Conservation (phyloP, 2,888 invertebrate species). For the Drosophila monieri region DNA sequence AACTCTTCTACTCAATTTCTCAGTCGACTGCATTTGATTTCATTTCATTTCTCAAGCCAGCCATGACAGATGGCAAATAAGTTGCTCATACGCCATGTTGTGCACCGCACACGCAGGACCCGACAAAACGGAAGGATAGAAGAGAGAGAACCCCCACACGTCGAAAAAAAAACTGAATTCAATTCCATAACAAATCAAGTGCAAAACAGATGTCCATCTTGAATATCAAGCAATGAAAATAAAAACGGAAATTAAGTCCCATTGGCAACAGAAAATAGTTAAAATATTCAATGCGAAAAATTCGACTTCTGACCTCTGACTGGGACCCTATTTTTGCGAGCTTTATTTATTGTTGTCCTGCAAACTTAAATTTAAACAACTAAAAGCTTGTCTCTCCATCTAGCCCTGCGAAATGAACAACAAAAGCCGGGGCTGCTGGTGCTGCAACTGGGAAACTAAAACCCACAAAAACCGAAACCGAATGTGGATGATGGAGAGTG, state of each 20-base stretch:
- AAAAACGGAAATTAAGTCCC: conserved; percentile 72
- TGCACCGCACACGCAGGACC: conserved; percentile 6
- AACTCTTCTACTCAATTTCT: conserved; percentile 55
- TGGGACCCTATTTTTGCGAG: conserved; percentile 7
- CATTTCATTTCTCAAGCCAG: conserved; percentile 54
- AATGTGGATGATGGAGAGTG: conserved; percentile 62
- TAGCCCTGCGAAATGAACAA: conserved; percentile 18
- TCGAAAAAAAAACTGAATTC: conserved; percentile 55
- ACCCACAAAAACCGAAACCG: conserved; percentile 41
- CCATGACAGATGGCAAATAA: conserved; percentile 65
- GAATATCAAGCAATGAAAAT: conserved; percentile 31
- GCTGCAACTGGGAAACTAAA: conserved; percentile 30
- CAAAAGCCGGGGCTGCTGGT: conserved; percentile 9
- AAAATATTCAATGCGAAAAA: conserved; percentile 28
- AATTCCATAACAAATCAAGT: conserved; percentile 73
- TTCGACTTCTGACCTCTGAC: conserved; percentile 7
- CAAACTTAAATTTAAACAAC: conserved; percentile 73
- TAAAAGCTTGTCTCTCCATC: conserved; percentile 50
- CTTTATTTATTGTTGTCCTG: conserved; percentile 29
- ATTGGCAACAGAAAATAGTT: conserved; percentile 52
- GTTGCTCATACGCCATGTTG: conserved; percentile 64
- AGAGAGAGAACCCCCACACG: not conserved
- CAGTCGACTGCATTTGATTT: conserved; percentile 67
- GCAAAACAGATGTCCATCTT: conserved; percentile 71
- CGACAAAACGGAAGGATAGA: conserved; percentile 13